A percentile compares a stretch with the other conserved stretches of the same genome.
Conservation (phyloP, 2,888 invertebrate genomes). For the Leucophenga maculata region DNA sequence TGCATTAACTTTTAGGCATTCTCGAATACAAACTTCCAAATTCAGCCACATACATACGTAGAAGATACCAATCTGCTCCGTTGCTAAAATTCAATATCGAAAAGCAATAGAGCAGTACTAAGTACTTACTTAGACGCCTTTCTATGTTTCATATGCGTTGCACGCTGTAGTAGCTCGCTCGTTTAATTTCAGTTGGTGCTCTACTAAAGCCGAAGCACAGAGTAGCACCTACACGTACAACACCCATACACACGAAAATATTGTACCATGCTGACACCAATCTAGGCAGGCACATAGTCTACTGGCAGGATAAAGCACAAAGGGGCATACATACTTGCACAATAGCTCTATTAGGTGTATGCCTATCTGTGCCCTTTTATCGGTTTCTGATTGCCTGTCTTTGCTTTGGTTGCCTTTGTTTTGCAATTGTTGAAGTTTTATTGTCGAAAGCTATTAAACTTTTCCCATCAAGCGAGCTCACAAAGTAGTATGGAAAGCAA, state of each 20-base stretch:
- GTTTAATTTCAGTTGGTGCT: no score
- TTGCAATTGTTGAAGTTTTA: conserved; percentile 65
- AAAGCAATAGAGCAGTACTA: conserved; percentile 60
- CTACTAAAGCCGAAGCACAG: background rate
- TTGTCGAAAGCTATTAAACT: conserved; percentile 68
- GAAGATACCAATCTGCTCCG: background rate
- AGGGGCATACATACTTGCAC: background rate
- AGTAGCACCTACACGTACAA: background rate
- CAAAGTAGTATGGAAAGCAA: conserved; percentile 51
- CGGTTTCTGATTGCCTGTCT: background rate
- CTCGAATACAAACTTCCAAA: conserved; percentile 20
- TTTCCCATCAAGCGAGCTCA: conserved; percentile 61
- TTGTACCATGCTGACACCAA: background rate
- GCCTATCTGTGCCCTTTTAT: background rate
- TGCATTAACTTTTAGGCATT: conserved; percentile 49
- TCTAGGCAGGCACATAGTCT: background rate
- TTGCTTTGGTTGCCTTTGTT: conserved; percentile 47
- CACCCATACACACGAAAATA: background rate
- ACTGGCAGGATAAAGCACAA: background rate
- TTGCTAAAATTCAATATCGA: conserved; percentile 61
- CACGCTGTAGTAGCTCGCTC: no score
- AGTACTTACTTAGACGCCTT: conserved; percentile 48
- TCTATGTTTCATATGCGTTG: background rate
- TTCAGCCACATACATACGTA: conserved; percentile 19
- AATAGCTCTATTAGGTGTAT: background rate